phyloP scores from a whole-genome alignment of 2,888 invertebrate species.

The Drosophila paranaensis region DNA sequence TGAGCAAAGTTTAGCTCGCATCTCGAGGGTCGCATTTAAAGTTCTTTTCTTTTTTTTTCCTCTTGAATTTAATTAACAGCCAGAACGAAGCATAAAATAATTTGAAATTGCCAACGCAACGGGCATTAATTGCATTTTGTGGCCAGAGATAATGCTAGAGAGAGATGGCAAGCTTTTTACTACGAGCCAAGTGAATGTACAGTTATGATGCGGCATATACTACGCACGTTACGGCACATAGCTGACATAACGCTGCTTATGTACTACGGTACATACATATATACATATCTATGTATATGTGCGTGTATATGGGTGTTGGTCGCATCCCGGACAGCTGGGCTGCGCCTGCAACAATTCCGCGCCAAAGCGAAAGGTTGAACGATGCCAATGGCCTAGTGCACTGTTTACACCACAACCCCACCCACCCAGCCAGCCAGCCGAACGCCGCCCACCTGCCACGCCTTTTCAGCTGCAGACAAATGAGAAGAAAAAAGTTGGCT shows the following conservation, averaged over 20 bases:
- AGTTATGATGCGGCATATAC: conserved; percentile 41
- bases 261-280: background rate
- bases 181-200: conserved; percentile 56
- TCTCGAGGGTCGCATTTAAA: background rate
- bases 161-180: conserved; percentile 45
- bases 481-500: conserved; percentile 11
- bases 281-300: no score
- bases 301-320: conserved; percentile 38
- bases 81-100: conserved; percentile 27
- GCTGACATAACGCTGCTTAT: conserved; percentile 44
- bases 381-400: conserved; percentile 79
- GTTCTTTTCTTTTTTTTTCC: background rate
- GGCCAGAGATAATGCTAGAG: conserved; percentile 33
- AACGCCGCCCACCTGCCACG: conserved; percentile 30
- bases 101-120: conserved; percentile 37
- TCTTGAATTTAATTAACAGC: conserved; percentile 18
- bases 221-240: conserved; percentile 28
- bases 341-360: conserved; percentile 58
- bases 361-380: conserved; percentile 63
- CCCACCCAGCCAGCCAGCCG: background rate
- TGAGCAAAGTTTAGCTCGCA: background rate
- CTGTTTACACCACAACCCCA: conserved; percentile 41
- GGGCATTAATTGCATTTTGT: conserved; percentile 59
- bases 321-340: conserved; percentile 55
- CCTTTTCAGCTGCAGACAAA: conserved; percentile 34